These are phyloP conservation scores for Pentalonia nigronervosa DNA, from an alignment of 1,140 invertebrate species.

Conservation along the genomic window DNA sequence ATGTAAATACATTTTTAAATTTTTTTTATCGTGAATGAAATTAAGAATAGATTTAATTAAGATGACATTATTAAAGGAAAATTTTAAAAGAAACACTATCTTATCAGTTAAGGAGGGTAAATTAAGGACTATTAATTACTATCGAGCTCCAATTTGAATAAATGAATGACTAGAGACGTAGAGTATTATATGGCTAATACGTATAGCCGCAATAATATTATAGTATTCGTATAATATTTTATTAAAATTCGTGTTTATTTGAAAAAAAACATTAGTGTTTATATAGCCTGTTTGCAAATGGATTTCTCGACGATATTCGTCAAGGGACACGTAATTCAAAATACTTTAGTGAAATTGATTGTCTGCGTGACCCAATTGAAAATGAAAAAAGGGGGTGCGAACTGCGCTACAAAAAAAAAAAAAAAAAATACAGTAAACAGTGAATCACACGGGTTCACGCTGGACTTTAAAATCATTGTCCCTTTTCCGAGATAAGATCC, in stretches of 20 bases:
- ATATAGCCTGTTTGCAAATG: not conserved
- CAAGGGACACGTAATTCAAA: slow-evolving; percentile 23
- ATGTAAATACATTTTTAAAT: not conserved
- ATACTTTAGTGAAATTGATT: slow-evolving; percentile 17
- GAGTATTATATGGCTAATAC: not conserved
- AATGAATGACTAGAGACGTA: too few relatives aligned
- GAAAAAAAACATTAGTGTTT: not conserved
- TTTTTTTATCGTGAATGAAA: not conserved
- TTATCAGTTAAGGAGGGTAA: not conserved
- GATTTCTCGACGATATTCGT: not conserved
- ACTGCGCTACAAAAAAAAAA: not conserved
- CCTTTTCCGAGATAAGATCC: slow-evolving; percentile 55
- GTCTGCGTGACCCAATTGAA: not conserved
- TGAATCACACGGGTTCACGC: slow-evolving; percentile 49
- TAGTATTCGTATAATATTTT: not conserved
- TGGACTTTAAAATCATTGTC: slow-evolving; percentile 56
- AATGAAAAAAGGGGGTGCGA: slow-evolving; percentile 17
- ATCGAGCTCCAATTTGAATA: too few relatives aligned
- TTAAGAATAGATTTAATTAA: not conserved
- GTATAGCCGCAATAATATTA: not conserved
- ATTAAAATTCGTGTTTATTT: not conserved
- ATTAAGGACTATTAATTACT: too few relatives aligned
- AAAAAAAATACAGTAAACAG: slow-evolving; percentile 24
- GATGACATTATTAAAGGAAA: not conserved
- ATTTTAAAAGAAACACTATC: not conserved